These are phyloP conservation scores for Edolisoma coerulescens DNA, from an alignment of 2,113 vertebrate species.

Conservation along the genomic window DNA sequence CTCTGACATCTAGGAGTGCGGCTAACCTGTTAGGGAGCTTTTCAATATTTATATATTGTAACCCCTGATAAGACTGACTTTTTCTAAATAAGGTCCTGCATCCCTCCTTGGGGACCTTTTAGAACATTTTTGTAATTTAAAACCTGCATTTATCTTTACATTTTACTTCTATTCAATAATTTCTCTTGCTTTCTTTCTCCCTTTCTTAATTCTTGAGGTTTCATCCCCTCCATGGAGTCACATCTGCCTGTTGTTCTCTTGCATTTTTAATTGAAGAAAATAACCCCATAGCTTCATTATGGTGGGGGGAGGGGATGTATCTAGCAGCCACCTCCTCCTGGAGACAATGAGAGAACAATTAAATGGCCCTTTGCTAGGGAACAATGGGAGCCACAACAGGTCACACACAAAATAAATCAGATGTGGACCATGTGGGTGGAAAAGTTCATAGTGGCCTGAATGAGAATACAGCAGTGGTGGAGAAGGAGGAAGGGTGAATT, in stretches of 20 bases:
- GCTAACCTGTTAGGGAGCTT: conserved; percentile 62
- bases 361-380: background rate
- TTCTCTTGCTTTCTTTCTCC: background rate
- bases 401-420: background rate
- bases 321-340: background rate
- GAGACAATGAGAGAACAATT: background rate
- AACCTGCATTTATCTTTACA: background rate
- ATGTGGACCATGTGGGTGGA: background rate
- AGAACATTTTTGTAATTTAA: background rate
- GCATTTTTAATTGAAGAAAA: background rate
- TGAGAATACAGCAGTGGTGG: background rate
- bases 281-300: background rate
- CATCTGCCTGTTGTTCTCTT: background rate
- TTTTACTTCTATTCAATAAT: background rate
- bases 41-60: conserved; percentile 60
- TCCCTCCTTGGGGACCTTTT: background rate
- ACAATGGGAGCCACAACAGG: background rate
- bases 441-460: background rate
- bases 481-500: background rate
- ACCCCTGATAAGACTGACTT: conserved; percentile 13
- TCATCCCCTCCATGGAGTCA: background rate
- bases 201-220: background rate
- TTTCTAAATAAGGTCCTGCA: background rate
- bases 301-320: background rate
- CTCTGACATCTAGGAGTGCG: conserved; percentile 46